phyloP scores from a whole-genome alignment of 2,888 invertebrate genomes.

The Bursaphelenchus okinawaensis region DNA sequence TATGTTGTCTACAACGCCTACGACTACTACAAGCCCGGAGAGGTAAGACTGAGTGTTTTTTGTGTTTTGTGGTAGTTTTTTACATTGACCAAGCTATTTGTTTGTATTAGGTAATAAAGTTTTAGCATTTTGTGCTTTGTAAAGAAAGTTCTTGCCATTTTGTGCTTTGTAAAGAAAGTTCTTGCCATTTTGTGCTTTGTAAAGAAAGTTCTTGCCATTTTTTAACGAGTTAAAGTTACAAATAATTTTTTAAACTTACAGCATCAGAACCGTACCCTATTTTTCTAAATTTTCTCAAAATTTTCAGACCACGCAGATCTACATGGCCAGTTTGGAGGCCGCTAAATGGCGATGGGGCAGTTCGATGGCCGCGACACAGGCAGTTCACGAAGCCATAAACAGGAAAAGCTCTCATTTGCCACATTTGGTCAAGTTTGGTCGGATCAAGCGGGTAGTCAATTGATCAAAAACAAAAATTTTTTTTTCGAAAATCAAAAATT shows the following conservation, averaged over 20 bases:
- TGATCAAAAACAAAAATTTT: not conserved
- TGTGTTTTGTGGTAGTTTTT: too few species aligned
- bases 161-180: not conserved
- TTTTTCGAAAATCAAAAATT: too few species aligned
- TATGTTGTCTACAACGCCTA: slow-evolving; percentile 20
- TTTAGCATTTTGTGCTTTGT: not conserved
- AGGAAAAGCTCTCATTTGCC: slow-evolving; percentile 22
- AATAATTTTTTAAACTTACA: too few species aligned
- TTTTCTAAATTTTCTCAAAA: not conserved
- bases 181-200: not conserved
- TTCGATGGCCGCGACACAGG: slow-evolving; percentile 4
- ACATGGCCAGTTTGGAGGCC: slow-evolving; percentile 9
- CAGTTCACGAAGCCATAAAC: slow-evolving; percentile 6
- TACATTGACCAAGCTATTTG: too few species aligned
- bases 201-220: not conserved
- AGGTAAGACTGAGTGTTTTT: too few species aligned
- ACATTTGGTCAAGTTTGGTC: slow-evolving; percentile 19
- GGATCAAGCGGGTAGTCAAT: not conserved
- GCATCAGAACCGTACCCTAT: too few species aligned
- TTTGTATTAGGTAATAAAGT: not conserved
- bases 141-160: not conserved
- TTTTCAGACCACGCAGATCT: slow-evolving; percentile 4
- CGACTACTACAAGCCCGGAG: slow-evolving; percentile 12
- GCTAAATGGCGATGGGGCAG: slow-evolving; percentile 4
- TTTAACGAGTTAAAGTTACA: not conserved